These are phyloP conservation scores for Schizotus pectinicornis DNA, from an alignment of 2,888 invertebrate species.

Conservation along the genomic window DNA sequence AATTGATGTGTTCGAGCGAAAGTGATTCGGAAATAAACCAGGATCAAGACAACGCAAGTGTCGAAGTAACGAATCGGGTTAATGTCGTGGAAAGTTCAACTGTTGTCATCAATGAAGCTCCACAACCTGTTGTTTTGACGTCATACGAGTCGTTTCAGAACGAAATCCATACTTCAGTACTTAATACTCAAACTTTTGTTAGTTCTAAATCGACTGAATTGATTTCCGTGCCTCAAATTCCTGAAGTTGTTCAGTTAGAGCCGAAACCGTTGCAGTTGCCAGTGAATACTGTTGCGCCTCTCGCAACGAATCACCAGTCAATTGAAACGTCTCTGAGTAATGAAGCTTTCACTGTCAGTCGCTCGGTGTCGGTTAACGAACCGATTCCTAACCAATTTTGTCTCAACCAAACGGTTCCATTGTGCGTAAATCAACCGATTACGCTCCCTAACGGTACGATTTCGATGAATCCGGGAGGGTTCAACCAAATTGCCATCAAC, in stretches of 20 bases:
- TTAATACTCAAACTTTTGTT: slow-evolving; percentile 53
- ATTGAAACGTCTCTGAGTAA: slow-evolving; percentile 8
- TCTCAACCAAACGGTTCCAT: slow-evolving; percentile 46
- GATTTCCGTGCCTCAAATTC: slow-evolving; percentile 40
- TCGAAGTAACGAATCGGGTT: slow-evolving; percentile 6
- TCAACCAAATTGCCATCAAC: too few relatives aligned
- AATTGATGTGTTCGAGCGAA: slow-evolving; percentile 80
- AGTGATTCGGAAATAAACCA: slow-evolving; percentile 73
- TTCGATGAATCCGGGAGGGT: slow-evolving; percentile 24
- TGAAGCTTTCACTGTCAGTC: slow-evolving; percentile 16
- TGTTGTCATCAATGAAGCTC: slow-evolving; percentile 35
- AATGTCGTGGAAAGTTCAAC: slow-evolving; percentile 25
- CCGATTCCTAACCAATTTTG: slow-evolving; percentile 41
- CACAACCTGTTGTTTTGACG: slow-evolving; percentile 48
- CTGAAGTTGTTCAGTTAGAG: slow-evolving; percentile 30
- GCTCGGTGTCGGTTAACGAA: slow-evolving; percentile 18
- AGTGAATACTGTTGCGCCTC: slow-evolving; percentile 32
- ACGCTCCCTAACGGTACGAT: slow-evolving; percentile 22
- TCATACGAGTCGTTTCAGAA: slow-evolving; percentile 55
- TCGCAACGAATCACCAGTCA: slow-evolving; percentile 13
- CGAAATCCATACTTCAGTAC: slow-evolving; percentile 52
- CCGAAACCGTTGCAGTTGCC: slow-evolving; percentile 30
- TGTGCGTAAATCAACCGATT: slow-evolving; percentile 47
- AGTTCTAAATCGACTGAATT: slow-evolving; percentile 48
- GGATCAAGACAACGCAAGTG: slow-evolving; percentile 22